phyloP scores from a whole-genome alignment of 2,888 invertebrate species.

The Caenorhabditis becei region DNA sequence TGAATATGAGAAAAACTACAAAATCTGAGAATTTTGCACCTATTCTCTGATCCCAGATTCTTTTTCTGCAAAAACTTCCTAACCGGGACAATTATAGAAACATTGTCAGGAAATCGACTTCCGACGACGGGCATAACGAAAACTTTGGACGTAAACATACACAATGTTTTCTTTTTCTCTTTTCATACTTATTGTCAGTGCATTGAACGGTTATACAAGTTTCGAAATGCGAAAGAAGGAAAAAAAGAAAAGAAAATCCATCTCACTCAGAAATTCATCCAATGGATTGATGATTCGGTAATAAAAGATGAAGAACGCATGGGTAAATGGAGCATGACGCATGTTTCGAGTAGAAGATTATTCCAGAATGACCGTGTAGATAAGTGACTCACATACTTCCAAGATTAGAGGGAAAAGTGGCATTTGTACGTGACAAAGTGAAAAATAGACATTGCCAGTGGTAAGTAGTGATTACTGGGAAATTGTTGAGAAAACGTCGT shows the following conservation, averaged over 20 bases:
- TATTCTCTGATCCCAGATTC: background rate
- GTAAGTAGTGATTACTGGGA: constrained; percentile 1
- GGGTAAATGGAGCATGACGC: constrained; percentile 5
- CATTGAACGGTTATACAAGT: background rate
- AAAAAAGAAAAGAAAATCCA: background rate
- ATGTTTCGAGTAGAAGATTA: background rate
- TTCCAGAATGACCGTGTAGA: background rate
- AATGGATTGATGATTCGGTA: constrained; percentile 47
- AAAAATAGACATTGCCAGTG: background rate
- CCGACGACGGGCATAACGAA: background rate
- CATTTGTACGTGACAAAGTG: constrained; percentile 5
- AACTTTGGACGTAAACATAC: constrained; percentile 1
- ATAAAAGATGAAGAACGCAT: constrained; percentile 36
- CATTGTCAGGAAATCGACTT: background rate
- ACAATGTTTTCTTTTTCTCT: too few species aligned
- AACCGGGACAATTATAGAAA: background rate
- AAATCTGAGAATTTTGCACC: background rate
- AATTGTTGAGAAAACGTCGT: background rate
- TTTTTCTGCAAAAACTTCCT: background rate
- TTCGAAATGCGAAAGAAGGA: constrained; percentile 1
- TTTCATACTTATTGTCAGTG: too few species aligned
- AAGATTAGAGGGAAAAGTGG: background rate
- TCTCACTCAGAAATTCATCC: constrained; percentile 22
- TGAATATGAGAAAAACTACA: background rate
- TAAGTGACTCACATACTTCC: background rate